Conservation (phyloP, 2,113 vertebrate species). For the Oryzias woworae region DNA sequence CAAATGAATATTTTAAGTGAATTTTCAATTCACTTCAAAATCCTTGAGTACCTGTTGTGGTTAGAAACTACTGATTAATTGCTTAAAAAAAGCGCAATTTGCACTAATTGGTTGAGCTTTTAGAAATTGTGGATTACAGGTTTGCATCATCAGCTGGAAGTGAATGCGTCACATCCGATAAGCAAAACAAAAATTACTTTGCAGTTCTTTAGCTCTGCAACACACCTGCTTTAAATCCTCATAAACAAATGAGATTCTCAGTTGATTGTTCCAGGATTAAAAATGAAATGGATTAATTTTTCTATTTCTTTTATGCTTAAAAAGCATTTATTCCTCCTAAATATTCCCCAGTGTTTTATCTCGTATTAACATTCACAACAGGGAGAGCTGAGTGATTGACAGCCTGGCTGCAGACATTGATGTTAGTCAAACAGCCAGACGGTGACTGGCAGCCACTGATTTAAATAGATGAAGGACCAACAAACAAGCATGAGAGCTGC, state of each 20-base stretch:
- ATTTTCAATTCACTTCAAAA: slow-evolving; percentile 24
- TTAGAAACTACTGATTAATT: slow-evolving; percentile 17
- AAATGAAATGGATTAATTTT: neutral
- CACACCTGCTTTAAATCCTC: neutral
- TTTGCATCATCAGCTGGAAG: slow-evolving; percentile 15
- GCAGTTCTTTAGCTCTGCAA: neutral
- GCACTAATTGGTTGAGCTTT: slow-evolving; percentile 18
- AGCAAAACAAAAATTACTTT: slow-evolving; percentile 44
- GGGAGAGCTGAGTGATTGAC: slow-evolving; percentile 4
- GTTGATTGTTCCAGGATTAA: neutral
- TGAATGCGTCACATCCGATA: slow-evolving; percentile 34
- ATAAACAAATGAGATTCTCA: neutral
- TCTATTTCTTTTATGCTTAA: neutral
- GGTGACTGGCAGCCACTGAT: slow-evolving; percentile 20
- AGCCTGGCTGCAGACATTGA: slow-evolving; percentile 5
- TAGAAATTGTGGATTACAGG: slow-evolving; percentile 25
- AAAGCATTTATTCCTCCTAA: neutral
- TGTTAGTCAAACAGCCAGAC: slow-evolving; percentile 17
- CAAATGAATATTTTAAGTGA: slow-evolving; percentile 42
- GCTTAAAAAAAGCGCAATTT: slow-evolving; percentile 24
- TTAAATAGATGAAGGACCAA: slow-evolving; percentile 39
- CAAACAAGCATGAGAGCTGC: slow-evolving; percentile 34
- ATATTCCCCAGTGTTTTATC: no score
- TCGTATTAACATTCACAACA: neutral
- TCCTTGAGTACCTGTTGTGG: slow-evolving; percentile 21